Evolutionary conservation across 2,888 invertebrate species (phyloP).

Genomic region (Helleia helle): DNA sequence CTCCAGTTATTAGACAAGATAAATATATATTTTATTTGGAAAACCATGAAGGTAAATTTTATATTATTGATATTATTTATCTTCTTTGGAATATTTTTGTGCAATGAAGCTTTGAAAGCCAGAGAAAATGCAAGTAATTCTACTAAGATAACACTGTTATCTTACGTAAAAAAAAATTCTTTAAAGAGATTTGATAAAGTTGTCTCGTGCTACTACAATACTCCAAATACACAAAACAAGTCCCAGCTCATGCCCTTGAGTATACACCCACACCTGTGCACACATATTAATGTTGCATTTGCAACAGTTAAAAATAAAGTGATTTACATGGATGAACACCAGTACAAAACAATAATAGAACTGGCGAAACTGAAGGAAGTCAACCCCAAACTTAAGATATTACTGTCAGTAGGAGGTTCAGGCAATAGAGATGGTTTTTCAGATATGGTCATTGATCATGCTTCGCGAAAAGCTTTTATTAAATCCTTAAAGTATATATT

Average conservation of each 20-base stretch:
- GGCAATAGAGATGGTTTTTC: conserved; percentile 77
- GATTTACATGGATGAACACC: conserved; percentile 64
- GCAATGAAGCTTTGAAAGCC: background rate
- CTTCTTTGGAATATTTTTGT: background rate
- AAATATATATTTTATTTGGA: background rate
- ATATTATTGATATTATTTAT: background rate
- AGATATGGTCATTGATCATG: conserved; percentile 81
- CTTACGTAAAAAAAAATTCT: background rate
- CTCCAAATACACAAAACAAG: conserved; percentile 44
- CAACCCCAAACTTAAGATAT: conserved; percentile 81
- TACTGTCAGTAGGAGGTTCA: conserved; percentile 83
- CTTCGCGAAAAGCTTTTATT: conserved; percentile 77
- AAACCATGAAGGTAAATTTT: background rate
- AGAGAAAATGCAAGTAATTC: background rate
- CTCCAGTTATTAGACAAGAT: background rate
- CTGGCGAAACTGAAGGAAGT: conserved; percentile 69
- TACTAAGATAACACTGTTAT: background rate
- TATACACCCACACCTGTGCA: conserved; percentile 83
- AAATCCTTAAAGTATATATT: conserved; percentile 69
- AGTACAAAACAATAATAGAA: conserved; percentile 44
- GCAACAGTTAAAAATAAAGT: conserved; percentile 76
- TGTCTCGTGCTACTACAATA: conserved; percentile 81
- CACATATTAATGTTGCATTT: conserved; percentile 88
- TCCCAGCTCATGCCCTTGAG: conserved; percentile 63
- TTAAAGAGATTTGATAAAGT: conserved; percentile 24